These are phyloP conservation scores for Drosophila testacea DNA, from an alignment of 2,888 invertebrate species.

Conservation along the genomic window DNA sequence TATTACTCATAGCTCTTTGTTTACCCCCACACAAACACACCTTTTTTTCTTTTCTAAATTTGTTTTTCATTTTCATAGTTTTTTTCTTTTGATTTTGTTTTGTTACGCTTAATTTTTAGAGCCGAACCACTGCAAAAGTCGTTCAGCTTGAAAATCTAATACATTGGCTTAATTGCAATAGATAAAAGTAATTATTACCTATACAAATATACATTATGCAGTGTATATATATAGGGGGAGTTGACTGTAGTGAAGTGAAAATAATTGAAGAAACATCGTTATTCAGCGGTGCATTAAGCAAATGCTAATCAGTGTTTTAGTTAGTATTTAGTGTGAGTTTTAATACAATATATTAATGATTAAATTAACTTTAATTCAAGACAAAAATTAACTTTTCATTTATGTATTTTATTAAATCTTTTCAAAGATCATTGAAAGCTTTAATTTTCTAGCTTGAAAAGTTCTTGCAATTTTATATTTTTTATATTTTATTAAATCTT, in stretches of 20 bases:
- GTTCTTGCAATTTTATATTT: no score
- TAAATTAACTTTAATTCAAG: conserved; percentile 15
- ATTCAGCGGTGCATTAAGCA: conserved; percentile 53
- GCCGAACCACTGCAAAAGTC: conserved; percentile 75
- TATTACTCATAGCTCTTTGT: conserved; percentile 61
- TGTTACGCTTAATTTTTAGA: conserved; percentile 69
- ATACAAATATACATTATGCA: conserved; percentile 8
- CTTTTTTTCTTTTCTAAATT: conserved; percentile 3
- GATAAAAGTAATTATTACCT: conserved; percentile 50
- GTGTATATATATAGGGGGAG: conserved; percentile 4
- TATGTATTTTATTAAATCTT: neutral
- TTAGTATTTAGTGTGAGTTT: conserved; percentile 11
- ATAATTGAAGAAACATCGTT: conserved; percentile 49
- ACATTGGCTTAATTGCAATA: conserved; percentile 67
- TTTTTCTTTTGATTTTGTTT: conserved; percentile 23
- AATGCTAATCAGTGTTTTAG: conserved; percentile 45
- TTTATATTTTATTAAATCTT: no score
- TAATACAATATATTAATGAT: conserved; percentile 1
- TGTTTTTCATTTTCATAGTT: conserved; percentile 11
- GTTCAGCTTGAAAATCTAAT: conserved; percentile 82
- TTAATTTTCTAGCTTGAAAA: no score
- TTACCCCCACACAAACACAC: conserved; percentile 40
- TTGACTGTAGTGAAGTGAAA: conserved; percentile 51
- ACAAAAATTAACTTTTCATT: neutral
- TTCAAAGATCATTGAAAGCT: neutral